Evolutionary conservation across 2,113 vertebrate species (phyloP).

Genomic region (Okapia johnstoni): DNA sequence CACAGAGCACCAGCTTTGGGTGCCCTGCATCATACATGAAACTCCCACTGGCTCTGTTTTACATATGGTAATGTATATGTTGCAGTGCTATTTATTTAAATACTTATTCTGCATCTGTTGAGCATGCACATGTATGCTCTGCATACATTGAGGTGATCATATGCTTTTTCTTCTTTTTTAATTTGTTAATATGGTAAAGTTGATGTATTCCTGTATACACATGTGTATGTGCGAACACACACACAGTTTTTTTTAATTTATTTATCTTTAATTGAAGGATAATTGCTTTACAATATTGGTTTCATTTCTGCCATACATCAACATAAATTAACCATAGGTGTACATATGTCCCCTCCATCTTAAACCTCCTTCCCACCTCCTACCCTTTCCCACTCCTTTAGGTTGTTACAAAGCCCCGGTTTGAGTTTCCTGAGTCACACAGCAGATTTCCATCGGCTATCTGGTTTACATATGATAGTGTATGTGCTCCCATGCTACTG

Average conservation of each 20-base stretch:
- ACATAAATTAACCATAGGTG: neutral
- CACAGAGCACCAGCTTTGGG: neutral
- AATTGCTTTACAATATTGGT: neutral
- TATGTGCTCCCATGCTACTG: neutral
- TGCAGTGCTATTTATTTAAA: neutral
- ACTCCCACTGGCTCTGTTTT: neutral
- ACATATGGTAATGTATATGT: neutral
- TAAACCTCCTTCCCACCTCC: neutral
- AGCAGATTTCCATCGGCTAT: neutral
- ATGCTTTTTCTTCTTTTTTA: neutral
- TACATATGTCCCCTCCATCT: neutral
- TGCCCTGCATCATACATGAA: neutral
- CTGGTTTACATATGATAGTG: neutral
- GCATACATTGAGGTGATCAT: neutral
- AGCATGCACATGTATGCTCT: neutral
- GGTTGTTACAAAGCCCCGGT: neutral
- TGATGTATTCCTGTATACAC: neutral
- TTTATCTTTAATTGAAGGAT: neutral
- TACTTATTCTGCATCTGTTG: neutral
- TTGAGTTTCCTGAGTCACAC: neutral
- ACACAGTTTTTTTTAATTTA: neutral
- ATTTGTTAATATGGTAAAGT: neutral
- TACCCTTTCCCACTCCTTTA: neutral
- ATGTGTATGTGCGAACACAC: accelerated
- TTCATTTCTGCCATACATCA: neutral